Conservation (phyloP, 1,140 invertebrate species). For the Diachasmimorpha longicaudata region DNA sequence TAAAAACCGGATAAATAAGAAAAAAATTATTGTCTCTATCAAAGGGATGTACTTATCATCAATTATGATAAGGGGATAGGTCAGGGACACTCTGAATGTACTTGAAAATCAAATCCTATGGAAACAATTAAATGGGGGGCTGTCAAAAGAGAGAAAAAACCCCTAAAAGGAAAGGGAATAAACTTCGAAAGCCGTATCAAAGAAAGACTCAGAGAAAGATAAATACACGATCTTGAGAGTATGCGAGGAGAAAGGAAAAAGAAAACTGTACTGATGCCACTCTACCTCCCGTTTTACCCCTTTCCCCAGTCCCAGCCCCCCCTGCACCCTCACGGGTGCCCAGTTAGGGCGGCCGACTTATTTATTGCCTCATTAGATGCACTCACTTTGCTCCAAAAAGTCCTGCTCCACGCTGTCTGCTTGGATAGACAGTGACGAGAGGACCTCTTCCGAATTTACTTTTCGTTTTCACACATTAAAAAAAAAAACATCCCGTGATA, state of each 20-base stretch:
- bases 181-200: slow-evolving; percentile 30
- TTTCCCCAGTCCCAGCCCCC: too few species aligned
- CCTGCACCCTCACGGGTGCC: slow-evolving; percentile 49
- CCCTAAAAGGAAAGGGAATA: slow-evolving; percentile 38
- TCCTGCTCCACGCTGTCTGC: slow-evolving; percentile 63
- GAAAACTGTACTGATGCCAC: slow-evolving; percentile 43
- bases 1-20: too few species aligned
- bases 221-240: slow-evolving; percentile 6
- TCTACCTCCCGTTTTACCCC: background rate
- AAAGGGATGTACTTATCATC: background rate
- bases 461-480: background rate
- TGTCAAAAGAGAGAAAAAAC: background rate
- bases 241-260: slow-evolving; percentile 28
- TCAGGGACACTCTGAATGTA: background rate
- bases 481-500: background rate
- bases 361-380: slow-evolving; percentile 65
- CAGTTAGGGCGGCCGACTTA: slow-evolving; percentile 62
- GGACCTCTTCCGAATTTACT: slow-evolving; percentile 12
- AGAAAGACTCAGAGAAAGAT: slow-evolving; percentile 9
- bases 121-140: background rate
- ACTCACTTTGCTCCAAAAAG: slow-evolving; percentile 58
- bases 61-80: background rate
- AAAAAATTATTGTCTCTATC: too few species aligned
- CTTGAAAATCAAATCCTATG: background rate
- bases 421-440: slow-evolving; percentile 64